These are phyloP conservation scores for Cranoglanis bouderius DNA, from an alignment of 2,113 vertebrate genomes.

Conservation along the genomic window DNA sequence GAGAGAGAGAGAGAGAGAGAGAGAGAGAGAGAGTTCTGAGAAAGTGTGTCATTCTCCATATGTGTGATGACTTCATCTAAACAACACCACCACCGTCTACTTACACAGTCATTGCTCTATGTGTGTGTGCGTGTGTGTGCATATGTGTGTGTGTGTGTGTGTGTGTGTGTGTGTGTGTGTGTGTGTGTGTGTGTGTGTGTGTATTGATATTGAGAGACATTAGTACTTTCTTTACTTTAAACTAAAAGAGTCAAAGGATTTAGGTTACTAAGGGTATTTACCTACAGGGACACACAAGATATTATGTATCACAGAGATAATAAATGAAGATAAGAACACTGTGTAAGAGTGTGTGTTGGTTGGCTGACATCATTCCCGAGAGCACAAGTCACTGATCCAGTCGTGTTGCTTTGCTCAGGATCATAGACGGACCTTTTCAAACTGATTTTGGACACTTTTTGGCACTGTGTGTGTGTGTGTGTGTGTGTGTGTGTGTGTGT, in stretches of 20 bases:
- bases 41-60: constrained; percentile 55
- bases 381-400: neutral
- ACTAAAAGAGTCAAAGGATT: neutral
- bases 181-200: neutral
- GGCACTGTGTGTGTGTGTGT: neutral
- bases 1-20: neutral
- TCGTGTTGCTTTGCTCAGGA: neutral
- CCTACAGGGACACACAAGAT: neutral
- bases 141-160: neutral
- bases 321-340: neutral
- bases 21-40: constrained; percentile 34
- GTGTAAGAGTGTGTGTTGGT: neutral
- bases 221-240: neutral
- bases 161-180: constrained; percentile 31
- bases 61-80: constrained; percentile 55
- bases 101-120: neutral
- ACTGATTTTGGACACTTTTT: neutral
- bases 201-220: neutral
- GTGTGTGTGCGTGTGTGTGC: neutral
- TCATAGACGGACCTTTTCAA: neutral
- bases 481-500: neutral
- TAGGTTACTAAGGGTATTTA: neutral
- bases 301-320: neutral
- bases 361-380: neutral
- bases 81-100: constrained; percentile 37